Base-by-base conservation (phyloP, 2,113 vertebrate genomes). In the Polypterus bichir region DNA sequence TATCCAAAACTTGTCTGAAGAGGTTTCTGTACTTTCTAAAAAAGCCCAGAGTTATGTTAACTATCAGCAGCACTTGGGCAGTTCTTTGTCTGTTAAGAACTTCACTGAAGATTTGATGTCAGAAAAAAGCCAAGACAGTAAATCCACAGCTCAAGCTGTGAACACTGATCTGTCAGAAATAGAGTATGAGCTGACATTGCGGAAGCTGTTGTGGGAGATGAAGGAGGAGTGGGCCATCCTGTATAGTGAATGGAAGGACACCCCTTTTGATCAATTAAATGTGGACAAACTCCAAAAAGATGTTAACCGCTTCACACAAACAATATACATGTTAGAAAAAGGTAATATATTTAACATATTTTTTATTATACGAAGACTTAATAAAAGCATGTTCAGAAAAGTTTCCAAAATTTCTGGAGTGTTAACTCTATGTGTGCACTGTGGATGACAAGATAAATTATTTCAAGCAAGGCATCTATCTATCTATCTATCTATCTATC, bases 321-420 rank as follows among this genome's bases (percentile, higher is more conserved):
- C 69, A 1, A 67, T 81, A 53, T 63, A 61, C 3, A 52, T 76
- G 9, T 67, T 86, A 47, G 81, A 84, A 58, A 86, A 82, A 82
- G 79, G 82, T 83, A 66, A 68, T 1, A 49, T 6, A 47, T 47
- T 56, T 44, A 55, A 5, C 8, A 3, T 57, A 11, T 57, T 6
- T 57, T 44, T 57, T 57, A 45, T 9, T 44, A 27, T 27, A 27
- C 27, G 2, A 27, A 27, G 27, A 27, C 27, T 27, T 27, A 27
- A 27, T 27, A 27, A 27, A 27, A 27, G 27, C 1, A 27, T 27
- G 27, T 27, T 27, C 27, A 27, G 27, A 27, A 27, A 27, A 27
- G 27, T 27, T 27, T 27, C 27, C 27, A 27, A 27, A 27, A 27
- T 27, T 27, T 27, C 27, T 27, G 27, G 27, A 27, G 27, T 27